Conservation (phyloP, 1,140 invertebrate species). For the Brachionus asplanchnoidis region DNA sequence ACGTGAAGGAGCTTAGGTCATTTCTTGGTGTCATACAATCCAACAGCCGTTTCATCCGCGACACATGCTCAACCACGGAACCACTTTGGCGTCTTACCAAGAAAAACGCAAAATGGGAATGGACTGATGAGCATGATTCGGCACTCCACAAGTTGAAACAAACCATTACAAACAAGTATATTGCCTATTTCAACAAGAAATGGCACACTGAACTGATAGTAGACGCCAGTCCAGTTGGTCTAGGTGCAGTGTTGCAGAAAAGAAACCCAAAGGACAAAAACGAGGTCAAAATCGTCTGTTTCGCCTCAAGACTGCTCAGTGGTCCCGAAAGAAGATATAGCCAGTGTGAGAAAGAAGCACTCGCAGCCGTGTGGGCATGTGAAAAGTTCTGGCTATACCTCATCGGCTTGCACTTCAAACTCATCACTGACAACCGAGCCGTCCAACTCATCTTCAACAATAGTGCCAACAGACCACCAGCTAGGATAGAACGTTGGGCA, state of each 20-base stretch:
- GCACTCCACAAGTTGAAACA: conserved; percentile 27
- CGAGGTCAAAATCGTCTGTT: no score
- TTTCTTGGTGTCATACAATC: conserved; percentile 12
- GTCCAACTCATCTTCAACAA: neutral
- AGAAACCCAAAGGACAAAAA: no score
- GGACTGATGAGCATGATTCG: conserved; percentile 42
- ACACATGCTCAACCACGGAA: neutral
- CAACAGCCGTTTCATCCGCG: neutral
- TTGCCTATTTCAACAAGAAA: neutral
- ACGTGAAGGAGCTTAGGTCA: conserved; percentile 19
- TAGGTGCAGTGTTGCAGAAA: conserved; percentile 59
- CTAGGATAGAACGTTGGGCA: neutral
- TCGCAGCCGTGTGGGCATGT: neutral
- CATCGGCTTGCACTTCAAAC: neutral
- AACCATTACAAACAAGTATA: neutral
- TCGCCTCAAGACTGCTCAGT: neutral
- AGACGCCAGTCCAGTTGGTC: conserved; percentile 49
- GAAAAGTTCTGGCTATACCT: conserved; percentile 11
- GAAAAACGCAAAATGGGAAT: conserved; percentile 45
- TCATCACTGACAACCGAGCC: neutral
- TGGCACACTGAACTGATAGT: neutral
- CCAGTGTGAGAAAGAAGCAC: neutral
- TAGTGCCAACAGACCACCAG: neutral
- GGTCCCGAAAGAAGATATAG: neutral
- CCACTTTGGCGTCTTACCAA: conserved; percentile 46